Evolutionary conservation across 1,140 invertebrate genomes (phyloP).

Genomic region (Drosophila truncata): DNA sequence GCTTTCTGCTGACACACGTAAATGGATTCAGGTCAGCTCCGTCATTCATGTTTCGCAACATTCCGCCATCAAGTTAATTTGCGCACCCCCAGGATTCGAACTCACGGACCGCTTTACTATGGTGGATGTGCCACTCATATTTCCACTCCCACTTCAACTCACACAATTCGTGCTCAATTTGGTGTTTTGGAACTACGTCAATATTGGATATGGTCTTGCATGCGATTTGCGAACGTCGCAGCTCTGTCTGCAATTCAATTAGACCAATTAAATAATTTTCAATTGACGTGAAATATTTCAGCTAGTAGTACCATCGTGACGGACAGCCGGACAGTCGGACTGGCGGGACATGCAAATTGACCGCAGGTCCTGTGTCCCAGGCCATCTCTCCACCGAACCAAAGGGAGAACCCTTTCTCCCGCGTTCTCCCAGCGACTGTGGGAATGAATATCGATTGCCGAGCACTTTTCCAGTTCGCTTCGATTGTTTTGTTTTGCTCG

Average conservation of each 20-base stretch:
- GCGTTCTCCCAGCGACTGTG: not conserved
- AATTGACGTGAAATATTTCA: conserved; percentile 31
- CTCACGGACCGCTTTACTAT: not conserved
- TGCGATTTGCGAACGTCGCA: conserved; percentile 35
- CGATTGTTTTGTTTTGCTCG: conserved; percentile 47
- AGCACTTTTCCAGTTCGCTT: conserved; percentile 28
- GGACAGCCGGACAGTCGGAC: conserved; percentile 8
- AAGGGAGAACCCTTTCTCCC: not conserved
- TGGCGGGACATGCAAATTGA: conserved; percentile 46
- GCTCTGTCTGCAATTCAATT: conserved; percentile 53
- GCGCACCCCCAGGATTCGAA: not conserved
- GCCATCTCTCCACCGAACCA: not conserved
- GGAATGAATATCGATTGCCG: conserved; percentile 47
- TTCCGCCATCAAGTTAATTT: conserved; percentile 47
- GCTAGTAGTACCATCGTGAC: conserved; percentile 15
- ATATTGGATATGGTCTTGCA: conserved; percentile 43
- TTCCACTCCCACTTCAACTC: conserved; percentile 2
- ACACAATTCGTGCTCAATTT: conserved; percentile 16
- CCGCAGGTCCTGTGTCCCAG: conserved; percentile 14
- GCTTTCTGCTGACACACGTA: conserved; percentile 10
- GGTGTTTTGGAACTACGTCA: conserved; percentile 31
- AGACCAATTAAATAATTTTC: conserved; percentile 58
- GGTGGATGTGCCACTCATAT: not conserved
- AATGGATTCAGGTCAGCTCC: conserved; percentile 32
- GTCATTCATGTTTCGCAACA: conserved; percentile 48